Evolutionary conservation across 30 jellyfish, hydroid and myxozoan species (phyloP).

Genomic region (Nemopilema nomurai): DNA sequence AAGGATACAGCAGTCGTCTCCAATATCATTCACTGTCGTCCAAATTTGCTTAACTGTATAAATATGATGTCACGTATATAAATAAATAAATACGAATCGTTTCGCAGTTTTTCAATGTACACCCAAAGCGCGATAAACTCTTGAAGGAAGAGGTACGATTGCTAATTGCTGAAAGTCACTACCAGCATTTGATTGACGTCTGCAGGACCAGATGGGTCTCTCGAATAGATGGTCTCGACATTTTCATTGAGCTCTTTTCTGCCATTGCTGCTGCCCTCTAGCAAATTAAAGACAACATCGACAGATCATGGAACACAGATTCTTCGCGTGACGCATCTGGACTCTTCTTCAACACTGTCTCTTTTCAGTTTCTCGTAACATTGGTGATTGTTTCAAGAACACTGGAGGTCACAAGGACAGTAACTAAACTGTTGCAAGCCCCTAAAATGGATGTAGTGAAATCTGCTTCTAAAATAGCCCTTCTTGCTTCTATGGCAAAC

Average conservation of each 20-base stretch:
- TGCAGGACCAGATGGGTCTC: constrained; percentile 25
- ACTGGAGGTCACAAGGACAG: constrained; percentile 38
- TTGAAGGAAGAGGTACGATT: not conserved
- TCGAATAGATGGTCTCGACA: constrained; percentile 61
- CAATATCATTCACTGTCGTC: constrained; percentile 58
- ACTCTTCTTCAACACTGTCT: constrained; percentile 6
- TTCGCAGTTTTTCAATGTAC: constrained; percentile 11
- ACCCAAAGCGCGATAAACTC: constrained; percentile 2
- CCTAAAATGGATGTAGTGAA: constrained; percentile 14
- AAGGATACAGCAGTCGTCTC: constrained; percentile 6
- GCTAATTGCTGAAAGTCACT: not conserved
- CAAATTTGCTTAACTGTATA: constrained; percentile 41
- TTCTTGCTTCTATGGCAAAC: constrained; percentile 7
- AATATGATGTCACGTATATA: constrained; percentile 63
- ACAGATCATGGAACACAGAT: constrained; percentile 31
- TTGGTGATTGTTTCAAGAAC: constrained; percentile 35
- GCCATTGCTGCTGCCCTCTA: constrained; percentile 50
- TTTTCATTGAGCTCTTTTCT: constrained; percentile 18
- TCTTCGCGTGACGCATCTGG: constrained; percentile 47
- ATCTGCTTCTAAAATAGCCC: constrained; percentile 6
- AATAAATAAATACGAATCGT: constrained; percentile 33
- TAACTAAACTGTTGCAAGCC: constrained; percentile 40
- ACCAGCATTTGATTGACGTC: constrained; percentile 4
- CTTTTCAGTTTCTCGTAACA: constrained; percentile 35
- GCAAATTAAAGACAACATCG: constrained; percentile 28